These are phyloP conservation scores for Pristionchus japonicus DNA, from an alignment of 2,888 invertebrate genomes.

Conservation along the genomic window DNA sequence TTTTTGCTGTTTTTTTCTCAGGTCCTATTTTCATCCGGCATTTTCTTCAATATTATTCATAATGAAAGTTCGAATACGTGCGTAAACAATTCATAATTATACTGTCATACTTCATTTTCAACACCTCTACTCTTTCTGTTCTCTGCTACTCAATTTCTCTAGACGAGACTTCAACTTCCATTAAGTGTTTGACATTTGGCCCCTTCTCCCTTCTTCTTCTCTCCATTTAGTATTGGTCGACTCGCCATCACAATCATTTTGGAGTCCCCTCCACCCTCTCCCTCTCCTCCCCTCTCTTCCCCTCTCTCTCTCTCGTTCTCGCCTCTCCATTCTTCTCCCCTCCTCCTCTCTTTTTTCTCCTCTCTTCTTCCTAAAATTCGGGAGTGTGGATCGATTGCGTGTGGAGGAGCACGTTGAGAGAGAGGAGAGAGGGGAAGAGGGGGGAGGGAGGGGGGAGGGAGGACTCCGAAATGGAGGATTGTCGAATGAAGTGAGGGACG, in stretches of 20 bases:
- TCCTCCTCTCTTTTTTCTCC: background rate
- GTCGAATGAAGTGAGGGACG: slow-evolving; percentile 18
- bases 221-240: slow-evolving; percentile 15
- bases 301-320: slow-evolving; percentile 5
- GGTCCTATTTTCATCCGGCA: too few relatives aligned
- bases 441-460: background rate
- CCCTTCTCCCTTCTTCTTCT: background rate
- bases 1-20: too few relatives aligned
- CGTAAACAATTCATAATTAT: too few relatives aligned
- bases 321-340: background rate
- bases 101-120: too few relatives aligned
- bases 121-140: background rate
- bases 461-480: slow-evolving; percentile 13
- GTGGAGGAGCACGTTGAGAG: slow-evolving; percentile 13
- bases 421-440: background rate
- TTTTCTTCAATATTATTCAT: too few relatives aligned
- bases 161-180: background rate
- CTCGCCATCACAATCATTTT: slow-evolving; percentile 36
- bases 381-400: slow-evolving; percentile 37
- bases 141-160: background rate
- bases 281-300: background rate
- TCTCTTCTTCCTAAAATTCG: slow-evolving; percentile 5
- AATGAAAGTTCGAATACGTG: too few relatives aligned
- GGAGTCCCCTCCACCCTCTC: slow-evolving; percentile 10
- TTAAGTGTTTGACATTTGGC: background rate